Evolutionary conservation across 2,888 invertebrate species (phyloP), one percentile per base, ranked within the genome.

Genomic region (Lapara coniferarum): DNA sequence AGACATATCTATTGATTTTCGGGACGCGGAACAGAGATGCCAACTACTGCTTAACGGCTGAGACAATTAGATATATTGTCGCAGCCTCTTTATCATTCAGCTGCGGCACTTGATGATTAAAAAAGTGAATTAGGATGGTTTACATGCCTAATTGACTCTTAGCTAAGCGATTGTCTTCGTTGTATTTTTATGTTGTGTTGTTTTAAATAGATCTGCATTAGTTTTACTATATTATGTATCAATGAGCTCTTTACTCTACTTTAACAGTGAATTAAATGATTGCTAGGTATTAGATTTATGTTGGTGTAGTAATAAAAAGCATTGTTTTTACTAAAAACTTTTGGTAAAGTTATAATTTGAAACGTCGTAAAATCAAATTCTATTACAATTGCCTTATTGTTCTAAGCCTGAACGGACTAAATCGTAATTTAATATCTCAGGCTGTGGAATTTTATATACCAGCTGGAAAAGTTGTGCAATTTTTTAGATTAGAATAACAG

Each of bases 1-100:
- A 88, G 85, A 86, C 75, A 83, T 82, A 77, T 78, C 86, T 92
- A 93, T 92, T 87, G 92, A 92, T 92, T 92, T 91, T 89, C 83
- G 72, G 77, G 80, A 81, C 78, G 78, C 82, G 83, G 79, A 80
- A 75, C 75, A 72, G 78, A 79, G 80, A 80, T 78, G 81, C 80
- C 78, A 8, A 37, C 37, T 37, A 37, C 37, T 37, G 78, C 81
- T 78, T 71, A 70, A 70, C 56, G 71, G 70, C 71, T 72, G 68
- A 72, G 58, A 67, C 66, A 70, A 80, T 84, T 83, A 85, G 79
- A 80, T 83, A 81, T 82, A 82, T 82, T 88, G 84, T 85, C 86
- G 85, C 86, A 87, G 84, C 78, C 81, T 87, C 82, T 83, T 85
- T 85, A 85, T 78, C 84, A 85, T 85, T 86, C 85, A 82, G 78